A percentile compares a stretch with the other conserved stretches of the same genome.
phyloP scores from a whole-genome alignment of 1,140 invertebrate species.

The Agraylea sexmaculata region DNA sequence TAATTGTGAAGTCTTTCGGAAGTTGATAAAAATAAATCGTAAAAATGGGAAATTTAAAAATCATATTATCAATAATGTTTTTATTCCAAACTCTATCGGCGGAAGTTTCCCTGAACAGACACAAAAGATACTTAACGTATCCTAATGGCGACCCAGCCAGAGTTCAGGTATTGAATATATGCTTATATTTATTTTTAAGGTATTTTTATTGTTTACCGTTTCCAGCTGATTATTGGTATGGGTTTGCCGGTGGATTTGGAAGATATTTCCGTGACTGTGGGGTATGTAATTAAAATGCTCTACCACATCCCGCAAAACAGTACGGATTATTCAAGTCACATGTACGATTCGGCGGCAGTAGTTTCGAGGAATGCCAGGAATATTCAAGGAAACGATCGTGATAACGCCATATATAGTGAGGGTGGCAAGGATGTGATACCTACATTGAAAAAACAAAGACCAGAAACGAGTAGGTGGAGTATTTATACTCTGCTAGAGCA shows the following conservation, averaged over 20 bases:
- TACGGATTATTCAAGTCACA: constrained; percentile 44
- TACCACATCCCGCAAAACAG: constrained; percentile 48
- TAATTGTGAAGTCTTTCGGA: no score
- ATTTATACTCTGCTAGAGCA: constrained; percentile 49
- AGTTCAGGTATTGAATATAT: constrained; percentile 28
- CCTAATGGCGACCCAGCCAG: constrained; percentile 37
- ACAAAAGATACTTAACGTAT: constrained; percentile 34
- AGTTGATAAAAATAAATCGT: no score
- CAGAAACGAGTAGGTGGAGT: constrained; percentile 45
- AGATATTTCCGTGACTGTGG: constrained; percentile 47
- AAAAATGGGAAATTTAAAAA: no score
- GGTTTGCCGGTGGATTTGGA: constrained; percentile 52
- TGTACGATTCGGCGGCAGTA: constrained; percentile 40
- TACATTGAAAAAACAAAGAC: no score
- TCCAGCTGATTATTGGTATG: constrained; percentile 51
- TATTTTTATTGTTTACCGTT: constrained; percentile 18
- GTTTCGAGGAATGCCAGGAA: constrained; percentile 28
- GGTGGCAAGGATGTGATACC: constrained; percentile 20
- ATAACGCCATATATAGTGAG: constrained; percentile 22
- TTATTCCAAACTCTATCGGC: constrained; percentile 26
- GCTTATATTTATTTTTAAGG: background rate
- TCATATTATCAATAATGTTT: constrained; percentile 25
- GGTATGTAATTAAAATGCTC: constrained; percentile 49
- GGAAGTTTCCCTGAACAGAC: constrained; percentile 23
- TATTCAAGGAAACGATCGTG: constrained; percentile 22